Evolutionary conservation across 1,140 invertebrate species (phyloP), one percentile per base, ranked within the genome.

Genomic region (Eurosta solidaginis): DNA sequence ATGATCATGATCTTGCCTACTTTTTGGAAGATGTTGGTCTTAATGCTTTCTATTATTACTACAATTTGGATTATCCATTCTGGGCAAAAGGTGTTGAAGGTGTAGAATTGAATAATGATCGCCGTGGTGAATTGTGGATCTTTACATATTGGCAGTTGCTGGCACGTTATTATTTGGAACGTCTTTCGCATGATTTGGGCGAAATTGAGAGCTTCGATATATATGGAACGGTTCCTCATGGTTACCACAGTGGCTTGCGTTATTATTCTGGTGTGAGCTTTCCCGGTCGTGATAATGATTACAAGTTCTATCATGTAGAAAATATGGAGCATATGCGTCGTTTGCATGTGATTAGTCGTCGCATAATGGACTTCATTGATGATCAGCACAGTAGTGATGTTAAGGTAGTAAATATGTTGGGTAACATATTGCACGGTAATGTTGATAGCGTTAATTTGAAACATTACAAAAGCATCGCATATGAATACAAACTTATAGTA

Each of bases 21-120:
- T 93, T 92, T 82, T 90, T 90, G 27, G 92, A 93, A 86, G 92
- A 93, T 81, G 90, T 93, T 80, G 92, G 92, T 29, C 87, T 93
- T 44, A 93, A 93, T 80, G 88, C 90, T 4, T 93, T 91, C 84
- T 93, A 93, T 81, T 91, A 89, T 82, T 90, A 88, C 84, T 89
- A 89, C 85, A 89, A 90, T 81, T 77, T 89, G 42, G 87, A 90
- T 49, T 88, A 85, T 63, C 90, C 91, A 2, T 88, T 88, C 88
- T 91, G 90, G 89, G 82, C 89, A 50, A 83, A 85, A 33, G 84
- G 86, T 36, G 81, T 84, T 9, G 83, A 89, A 63, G 84, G 90
- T 27, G 82, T 89, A 20, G 83, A 88, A 22, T 87, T 91, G 4
- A 86, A 90, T 44, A 89, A 89, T 79, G 87, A 88, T 29, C 89